A percentile compares a stretch with the other conserved stretches of the same genome.
Evolutionary conservation across 2,113 vertebrate species (phyloP).

Genomic region (Trematomus loennbergii): DNA sequence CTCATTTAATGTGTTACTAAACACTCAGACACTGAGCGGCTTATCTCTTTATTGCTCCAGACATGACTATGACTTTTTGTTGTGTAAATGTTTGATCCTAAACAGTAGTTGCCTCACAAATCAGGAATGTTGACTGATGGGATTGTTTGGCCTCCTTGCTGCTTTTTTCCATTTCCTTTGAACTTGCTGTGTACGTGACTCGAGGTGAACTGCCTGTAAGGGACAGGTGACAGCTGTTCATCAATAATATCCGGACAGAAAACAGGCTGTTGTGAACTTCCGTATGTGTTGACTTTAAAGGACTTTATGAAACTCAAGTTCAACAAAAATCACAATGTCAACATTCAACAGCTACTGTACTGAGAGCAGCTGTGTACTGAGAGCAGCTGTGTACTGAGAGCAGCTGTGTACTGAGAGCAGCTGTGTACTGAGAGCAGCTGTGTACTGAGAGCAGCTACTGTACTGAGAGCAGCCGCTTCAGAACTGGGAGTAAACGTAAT

Average conservation of each 20-base stretch:
- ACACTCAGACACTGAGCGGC: not conserved
- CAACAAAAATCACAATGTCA: not conserved
- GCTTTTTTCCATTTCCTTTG: conserved; percentile 37
- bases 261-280: conserved; percentile 3
- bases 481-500: not conserved
- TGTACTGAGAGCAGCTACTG: not conserved
- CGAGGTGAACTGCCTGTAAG: conserved; percentile 2
- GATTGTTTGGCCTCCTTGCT: conserved; percentile 41
- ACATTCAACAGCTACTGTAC: not conserved
- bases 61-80: conserved; percentile 26
- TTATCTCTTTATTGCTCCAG: conserved; percentile 28
- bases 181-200: conserved; percentile 32
- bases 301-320: not conserved
- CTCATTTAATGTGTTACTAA: conserved; percentile 37
- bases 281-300: not conserved
- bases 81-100: conserved; percentile 51
- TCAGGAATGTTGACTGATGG: conserved; percentile 70
- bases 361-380: not conserved
- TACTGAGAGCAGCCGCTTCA: not conserved
- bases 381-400: not conserved
- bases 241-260: not conserved
- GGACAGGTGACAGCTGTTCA: not conserved
- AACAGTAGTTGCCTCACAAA: conserved; percentile 51
- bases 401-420: not conserved
- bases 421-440: no score